Base-by-base conservation (phyloP, 2,888 invertebrate genomes). In the Trypoxylon attenuatum region DNA sequence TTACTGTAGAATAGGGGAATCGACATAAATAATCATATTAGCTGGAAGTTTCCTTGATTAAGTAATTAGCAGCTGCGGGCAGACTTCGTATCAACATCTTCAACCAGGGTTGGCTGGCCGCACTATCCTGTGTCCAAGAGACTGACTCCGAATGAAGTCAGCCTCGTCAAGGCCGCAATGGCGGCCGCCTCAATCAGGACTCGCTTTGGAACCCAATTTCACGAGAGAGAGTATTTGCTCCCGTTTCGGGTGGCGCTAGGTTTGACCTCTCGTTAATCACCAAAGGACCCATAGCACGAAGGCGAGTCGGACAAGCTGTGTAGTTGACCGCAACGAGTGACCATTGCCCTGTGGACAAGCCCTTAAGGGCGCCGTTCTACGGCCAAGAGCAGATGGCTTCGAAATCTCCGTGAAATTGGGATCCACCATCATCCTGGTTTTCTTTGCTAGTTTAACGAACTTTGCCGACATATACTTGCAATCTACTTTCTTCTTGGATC, bases 181-280 rank as follows among this genome's bases (percentile, higher is more conserved):
- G 71, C 54, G 59, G 69, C 63, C 71, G 71, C 77, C 77, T 80
- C 83, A 82, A 83, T 83, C 82, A 80, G 80, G 78, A 77, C 77
- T 81, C 71, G 80, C 80, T 78, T 78, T 79, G 73, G 77, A 76
- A 80, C 76, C 80, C 78, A 82, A 82, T 82, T 83, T 84, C 81
- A 76, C 76, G 74, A 67, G 73, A 63, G 63, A 72, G 79, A 77
- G 65, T 79, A 80, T 79, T 79, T 80, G 80, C 78, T 73, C 78
- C 77, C 73, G 78, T 80, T 79, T 78, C 74, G 80, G 79, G 72
- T 77, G 76, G 75, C 71, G 73, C 71, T 67, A 74, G 78, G 79
- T 79, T 79, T 83, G 85, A 85, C 84, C 84, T 84, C 80, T 83
- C 83, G 85, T 85, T 87, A 87, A 87, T 87, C 86, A 86, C 84